Evolutionary conservation across 2,113 vertebrate species (phyloP), one percentile per base, ranked within the genome.

Genomic region (Lycaon pictus): DNA sequence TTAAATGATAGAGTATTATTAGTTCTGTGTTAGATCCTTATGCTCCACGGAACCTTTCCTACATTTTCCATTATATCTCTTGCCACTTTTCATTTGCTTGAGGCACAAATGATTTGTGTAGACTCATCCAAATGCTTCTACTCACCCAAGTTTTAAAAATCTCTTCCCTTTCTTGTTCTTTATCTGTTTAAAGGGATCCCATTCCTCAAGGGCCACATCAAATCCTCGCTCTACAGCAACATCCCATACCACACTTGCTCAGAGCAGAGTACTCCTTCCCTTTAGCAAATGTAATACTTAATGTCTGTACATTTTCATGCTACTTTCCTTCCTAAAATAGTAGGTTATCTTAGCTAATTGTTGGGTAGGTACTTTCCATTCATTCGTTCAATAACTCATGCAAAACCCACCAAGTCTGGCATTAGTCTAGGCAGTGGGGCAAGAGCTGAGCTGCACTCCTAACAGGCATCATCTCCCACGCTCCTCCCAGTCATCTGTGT

Each of bases 401-500:
- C 23, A 81, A n/a, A 13, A 51, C 48, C 29, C 55, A 86, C 11
- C 13, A 84, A 27, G n/a, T 83, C 16, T 6, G 2, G 19, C 15
- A 1, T 4, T 19, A 7, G 11, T 67, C 29, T 29, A 32, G 3
- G 4, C 1, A 2, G 11, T 43, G 23, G 65, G 15, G n/a, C 58
- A 80, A 63, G 84, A 63, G 8, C 27, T 11, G 32, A 11, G 58
- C 19, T 0, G 2, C 4, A 7, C n/a, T n/a, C 7, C 25, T n/a
- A 35, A 20, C 2, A 43, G 55, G 5, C 58, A 3, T 7, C 43
- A 27, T 32, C 29, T 80, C 35, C 22, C 12, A 48, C 3, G 22
- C 25, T 29, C 60, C 15, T 60, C n/a, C 23, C 1, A 9, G 43
- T 53, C 51, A 19, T 53, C 37, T 29, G 10, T 37, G 35, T 62